Evolutionary conservation across 2,113 vertebrate genomes (phyloP), one percentile per base, ranked within the genome.

Genomic region (Poeciliopsis retropinna): DNA sequence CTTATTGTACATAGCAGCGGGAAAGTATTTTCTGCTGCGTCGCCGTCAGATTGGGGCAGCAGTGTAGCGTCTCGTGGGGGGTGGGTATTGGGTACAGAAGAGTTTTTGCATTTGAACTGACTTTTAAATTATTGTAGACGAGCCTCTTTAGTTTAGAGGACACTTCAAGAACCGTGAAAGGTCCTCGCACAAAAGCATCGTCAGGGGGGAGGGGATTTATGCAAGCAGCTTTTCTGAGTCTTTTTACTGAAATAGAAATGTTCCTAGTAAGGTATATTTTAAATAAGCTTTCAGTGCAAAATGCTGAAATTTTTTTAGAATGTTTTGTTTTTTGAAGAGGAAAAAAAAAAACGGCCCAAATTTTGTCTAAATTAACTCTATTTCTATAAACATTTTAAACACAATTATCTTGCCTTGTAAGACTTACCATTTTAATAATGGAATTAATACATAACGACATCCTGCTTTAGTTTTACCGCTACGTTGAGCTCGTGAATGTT

Each of bases 191-290:
- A 88, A 80, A 81, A 77, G 76, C 82, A 89, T 88, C 34, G 34
- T 37, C 12, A 0, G 10, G 34, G 34, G 10, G 30, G 30, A 2
- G n/a, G 37, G 12, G 14, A 15, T 89, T 87, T 89, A 91, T 88
- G 88, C 83, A 86, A 90, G 88, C 34, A 78, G 74, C 86, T 91
- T 90, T 83, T 86, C 66, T 84, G 85, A 89, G 91, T 89, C 90
- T 93, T 64, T 90, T 78, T 90, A 87, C 80, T 84, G 39, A 87
- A 87, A 72, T 84, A 78, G 79, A 82, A 65, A 84, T 75, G 79
- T 88, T 89, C 81, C 64, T 84, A 83, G 83, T 88, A 51, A 78
- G 77, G 69, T 91, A 81, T 89, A 89, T 91, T 93, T 93, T 92
- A 76, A 90, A 91, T 90, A 91, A 88, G 87, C 88, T 88, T 88